Evolutionary conservation across 2,797 vertebrate species (phyloP).

Genomic region (Neopelma chrysocephalum): DNA sequence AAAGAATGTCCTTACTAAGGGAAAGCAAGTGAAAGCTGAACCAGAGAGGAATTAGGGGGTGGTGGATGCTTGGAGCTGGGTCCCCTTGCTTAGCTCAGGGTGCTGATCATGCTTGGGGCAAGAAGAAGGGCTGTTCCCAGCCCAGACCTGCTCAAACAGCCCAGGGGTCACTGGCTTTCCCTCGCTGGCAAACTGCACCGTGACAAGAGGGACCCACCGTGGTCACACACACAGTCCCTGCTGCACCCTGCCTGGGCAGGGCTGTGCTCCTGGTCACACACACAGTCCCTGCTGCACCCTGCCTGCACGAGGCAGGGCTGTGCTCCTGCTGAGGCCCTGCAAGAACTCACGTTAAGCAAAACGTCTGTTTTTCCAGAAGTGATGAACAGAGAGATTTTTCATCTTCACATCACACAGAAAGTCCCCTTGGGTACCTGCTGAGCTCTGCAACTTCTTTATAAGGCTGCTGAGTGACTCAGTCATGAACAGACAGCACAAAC

Average conservation of each 20-base stretch:
- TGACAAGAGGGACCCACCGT: background rate
- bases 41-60: slow-evolving; percentile 10
- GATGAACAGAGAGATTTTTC: background rate
- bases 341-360: background rate
- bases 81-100: background rate
- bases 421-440: background rate
- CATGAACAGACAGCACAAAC: background rate
- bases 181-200: background rate
- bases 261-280: background rate
- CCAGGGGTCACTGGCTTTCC: background rate
- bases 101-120: background rate
- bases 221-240: background rate
- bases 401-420: background rate
- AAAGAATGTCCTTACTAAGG: slow-evolving; percentile 58
- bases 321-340: background rate
- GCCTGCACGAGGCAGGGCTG: background rate
- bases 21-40: slow-evolving; percentile 56
- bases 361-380: background rate
- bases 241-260: background rate
- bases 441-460: background rate
- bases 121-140: background rate
- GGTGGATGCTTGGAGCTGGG: background rate
- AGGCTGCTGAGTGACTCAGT: background rate
- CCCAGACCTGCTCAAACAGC: background rate
- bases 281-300: background rate